A percentile compares a stretch with the other conserved stretches of the same genome.
These are phyloP conservation scores for Antechinus stuartii DNA, from an alignment of 2,113 vertebrate species.

Conservation along the genomic window DNA sequence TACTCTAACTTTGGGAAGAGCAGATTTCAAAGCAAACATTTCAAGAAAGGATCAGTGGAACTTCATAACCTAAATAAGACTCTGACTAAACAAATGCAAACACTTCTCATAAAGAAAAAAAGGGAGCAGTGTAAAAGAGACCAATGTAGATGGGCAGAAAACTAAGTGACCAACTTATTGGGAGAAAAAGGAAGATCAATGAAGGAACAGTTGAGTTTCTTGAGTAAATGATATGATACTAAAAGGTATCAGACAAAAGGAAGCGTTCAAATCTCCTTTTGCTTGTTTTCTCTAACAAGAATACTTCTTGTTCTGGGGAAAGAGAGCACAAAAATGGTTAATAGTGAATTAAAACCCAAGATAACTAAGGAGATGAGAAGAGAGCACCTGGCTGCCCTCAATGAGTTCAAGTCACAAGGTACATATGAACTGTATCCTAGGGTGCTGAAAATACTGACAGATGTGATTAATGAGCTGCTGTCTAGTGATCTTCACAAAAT, in stretches of 20 bases:
- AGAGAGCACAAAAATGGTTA: background rate
- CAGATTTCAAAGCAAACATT: background rate
- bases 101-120: background rate
- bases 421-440: background rate
- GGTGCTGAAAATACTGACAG: background rate
- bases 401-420: background rate
- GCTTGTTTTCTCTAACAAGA: background rate
- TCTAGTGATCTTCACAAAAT: background rate
- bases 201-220: background rate
- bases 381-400: background rate
- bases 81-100: background rate
- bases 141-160: background rate
- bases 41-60: background rate
- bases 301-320: background rate
- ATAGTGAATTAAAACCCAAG: background rate
- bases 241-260: background rate
- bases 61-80: background rate
- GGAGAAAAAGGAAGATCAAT: background rate
- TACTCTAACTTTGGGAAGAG: background rate
- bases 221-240: background rate
- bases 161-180: background rate
- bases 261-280: background rate
- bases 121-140: background rate
- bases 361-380: background rate
- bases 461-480: constrained; percentile 4